These are phyloP conservation scores for Artibeus jamaicensis DNA, from an alignment of 2,797 vertebrate genomes.

Conservation along the genomic window DNA sequence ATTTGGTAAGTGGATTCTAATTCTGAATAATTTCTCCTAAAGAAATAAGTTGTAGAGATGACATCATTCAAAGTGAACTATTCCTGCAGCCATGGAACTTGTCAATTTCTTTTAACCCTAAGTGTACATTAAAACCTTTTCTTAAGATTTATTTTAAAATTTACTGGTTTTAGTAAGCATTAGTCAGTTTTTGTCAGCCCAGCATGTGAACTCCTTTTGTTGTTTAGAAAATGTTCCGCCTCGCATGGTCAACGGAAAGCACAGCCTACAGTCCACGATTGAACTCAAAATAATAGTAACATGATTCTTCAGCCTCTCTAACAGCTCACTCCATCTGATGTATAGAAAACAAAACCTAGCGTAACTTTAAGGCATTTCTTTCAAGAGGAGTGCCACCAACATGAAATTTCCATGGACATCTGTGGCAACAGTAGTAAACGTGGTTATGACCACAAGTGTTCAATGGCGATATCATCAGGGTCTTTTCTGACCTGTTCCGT, in stretches of 20 bases:
- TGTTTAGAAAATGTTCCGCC: not conserved
- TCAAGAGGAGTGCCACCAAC: not conserved
- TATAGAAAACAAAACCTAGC: not conserved
- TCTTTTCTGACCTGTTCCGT: not conserved
- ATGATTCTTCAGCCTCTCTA: not conserved
- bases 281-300: not conserved
- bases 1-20: not conserved
- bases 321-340: not conserved
- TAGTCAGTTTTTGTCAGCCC: not conserved
- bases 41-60: not conserved
- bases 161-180: not conserved
- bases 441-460: not conserved
- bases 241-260: not conserved
- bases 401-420: not conserved
- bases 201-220: not conserved
- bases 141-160: not conserved
- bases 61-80: not conserved
- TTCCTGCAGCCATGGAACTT: not conserved
- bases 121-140: not conserved
- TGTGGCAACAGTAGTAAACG: not conserved
- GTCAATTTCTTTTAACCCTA: not conserved
- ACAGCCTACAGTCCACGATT: not conserved
- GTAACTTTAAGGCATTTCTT: not conserved
- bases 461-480: not conserved
- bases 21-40: slow-evolving; percentile 1